phyloP scores from a whole-genome alignment of 2,113 vertebrate species.

The Cryptoleucopteryx plumbea region DNA sequence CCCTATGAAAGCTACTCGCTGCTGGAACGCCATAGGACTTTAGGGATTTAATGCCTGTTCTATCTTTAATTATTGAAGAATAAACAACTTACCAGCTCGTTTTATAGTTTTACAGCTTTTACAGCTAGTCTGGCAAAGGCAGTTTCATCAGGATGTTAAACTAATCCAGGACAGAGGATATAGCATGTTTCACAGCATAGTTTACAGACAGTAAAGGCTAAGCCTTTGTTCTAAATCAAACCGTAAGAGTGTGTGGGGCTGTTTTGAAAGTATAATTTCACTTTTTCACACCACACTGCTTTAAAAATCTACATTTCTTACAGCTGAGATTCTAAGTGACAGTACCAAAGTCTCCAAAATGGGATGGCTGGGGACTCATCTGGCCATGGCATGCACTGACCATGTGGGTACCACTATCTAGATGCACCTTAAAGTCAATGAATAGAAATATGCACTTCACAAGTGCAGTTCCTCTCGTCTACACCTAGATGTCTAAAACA shows the following conservation, averaged over 20 bases:
- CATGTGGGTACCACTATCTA: too few relatives aligned
- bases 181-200: background rate
- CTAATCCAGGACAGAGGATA: background rate
- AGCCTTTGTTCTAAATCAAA: background rate
- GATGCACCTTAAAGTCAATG: background rate
- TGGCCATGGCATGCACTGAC: background rate
- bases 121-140: background rate
- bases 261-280: background rate
- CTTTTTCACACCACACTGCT: background rate
- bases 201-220: background rate
- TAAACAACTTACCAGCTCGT: background rate
- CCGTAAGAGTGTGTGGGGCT: fast-evolving
- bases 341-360: background rate
- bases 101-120: background rate
- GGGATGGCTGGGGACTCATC: background rate
- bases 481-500: background rate
- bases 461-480: background rate
- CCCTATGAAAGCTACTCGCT: background rate
- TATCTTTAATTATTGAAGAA: background rate
- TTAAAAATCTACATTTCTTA: background rate
- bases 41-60: background rate
- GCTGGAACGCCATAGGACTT: background rate
- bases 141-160: background rate
- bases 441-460: background rate
- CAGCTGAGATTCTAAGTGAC: background rate